phyloP scores from a whole-genome alignment of 1,140 invertebrate species.

The Aporrectodea caliginosa region DNA sequence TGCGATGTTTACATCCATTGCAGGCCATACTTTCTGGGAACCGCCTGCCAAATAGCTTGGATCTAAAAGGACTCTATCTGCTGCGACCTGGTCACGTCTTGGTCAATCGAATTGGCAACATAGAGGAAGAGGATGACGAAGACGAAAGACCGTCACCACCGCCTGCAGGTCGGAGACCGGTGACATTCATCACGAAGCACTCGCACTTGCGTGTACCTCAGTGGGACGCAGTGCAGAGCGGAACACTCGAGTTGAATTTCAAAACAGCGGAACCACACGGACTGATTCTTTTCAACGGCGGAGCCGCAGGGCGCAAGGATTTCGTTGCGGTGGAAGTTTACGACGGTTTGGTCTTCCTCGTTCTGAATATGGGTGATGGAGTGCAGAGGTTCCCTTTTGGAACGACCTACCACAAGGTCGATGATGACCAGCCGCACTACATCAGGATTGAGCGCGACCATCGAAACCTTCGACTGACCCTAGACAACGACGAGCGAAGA shows the following conservation, averaged over 20 bases:
- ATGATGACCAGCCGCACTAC: slow-evolving; percentile 14
- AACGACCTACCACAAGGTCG: neutral
- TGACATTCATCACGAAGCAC: neutral
- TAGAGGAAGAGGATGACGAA: neutral
- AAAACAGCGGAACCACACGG: neutral
- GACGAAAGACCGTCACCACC: neutral
- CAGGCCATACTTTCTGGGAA: neutral
- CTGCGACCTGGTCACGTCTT: neutral
- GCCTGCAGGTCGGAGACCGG: neutral
- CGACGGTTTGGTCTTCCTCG: slow-evolving; percentile 44
- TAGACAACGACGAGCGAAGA: slow-evolving; percentile 32
- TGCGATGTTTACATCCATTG: neutral
- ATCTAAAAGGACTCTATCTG: neutral
- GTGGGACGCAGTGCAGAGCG: neutral
- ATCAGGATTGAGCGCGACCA: neutral
- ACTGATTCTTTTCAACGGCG: neutral
- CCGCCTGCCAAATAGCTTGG: neutral
- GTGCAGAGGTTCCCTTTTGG: slow-evolving; percentile 28
- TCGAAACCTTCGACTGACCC: slow-evolving; percentile 14
- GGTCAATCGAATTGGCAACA: neutral
- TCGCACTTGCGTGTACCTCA: neutral
- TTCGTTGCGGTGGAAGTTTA: slow-evolving; percentile 58
- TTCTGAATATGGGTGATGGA: slow-evolving; percentile 39
- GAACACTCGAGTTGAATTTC: slow-evolving; percentile 2
- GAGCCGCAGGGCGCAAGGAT: slow-evolving; percentile 29